phyloP scores from a whole-genome alignment of 1,140 invertebrate species.

The Nymphalis io region DNA sequence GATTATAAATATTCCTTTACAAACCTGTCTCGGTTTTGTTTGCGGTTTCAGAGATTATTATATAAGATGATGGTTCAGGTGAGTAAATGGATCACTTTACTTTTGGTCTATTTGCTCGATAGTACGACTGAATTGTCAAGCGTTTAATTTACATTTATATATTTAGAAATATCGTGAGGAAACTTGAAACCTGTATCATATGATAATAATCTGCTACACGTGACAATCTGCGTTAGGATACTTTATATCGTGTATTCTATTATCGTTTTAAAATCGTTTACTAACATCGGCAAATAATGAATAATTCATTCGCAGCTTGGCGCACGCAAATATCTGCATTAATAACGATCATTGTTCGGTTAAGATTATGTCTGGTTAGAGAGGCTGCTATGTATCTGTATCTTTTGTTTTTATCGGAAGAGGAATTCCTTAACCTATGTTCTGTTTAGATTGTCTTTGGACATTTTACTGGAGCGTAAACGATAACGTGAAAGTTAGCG shows the following conservation, averaged over 20 bases:
- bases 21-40: too few species aligned
- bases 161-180: too few species aligned
- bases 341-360: too few species aligned
- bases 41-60: too few species aligned
- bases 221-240: too few species aligned
- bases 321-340: too few species aligned
- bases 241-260: background rate
- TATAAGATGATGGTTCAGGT: background rate
- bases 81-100: background rate
- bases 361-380: background rate
- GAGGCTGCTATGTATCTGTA: background rate
- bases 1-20: background rate
- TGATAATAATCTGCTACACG: too few species aligned
- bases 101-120: too few species aligned
- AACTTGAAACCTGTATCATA: too few species aligned
- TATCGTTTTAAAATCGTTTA: constrained; percentile 17
- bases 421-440: constrained; percentile 7
- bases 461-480: constrained; percentile 5
- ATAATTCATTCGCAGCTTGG: constrained; percentile 1
- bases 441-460: constrained; percentile 8
- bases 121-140: too few species aligned
- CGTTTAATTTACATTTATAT: too few species aligned
- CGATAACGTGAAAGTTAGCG: constrained; percentile 16
- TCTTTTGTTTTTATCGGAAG: constrained; percentile 6
- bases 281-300: background rate